Evolutionary conservation across 2,888 invertebrate species (phyloP), one percentile per base, ranked within the genome.

Genomic region (Eupithecia subfuscata): DNA sequence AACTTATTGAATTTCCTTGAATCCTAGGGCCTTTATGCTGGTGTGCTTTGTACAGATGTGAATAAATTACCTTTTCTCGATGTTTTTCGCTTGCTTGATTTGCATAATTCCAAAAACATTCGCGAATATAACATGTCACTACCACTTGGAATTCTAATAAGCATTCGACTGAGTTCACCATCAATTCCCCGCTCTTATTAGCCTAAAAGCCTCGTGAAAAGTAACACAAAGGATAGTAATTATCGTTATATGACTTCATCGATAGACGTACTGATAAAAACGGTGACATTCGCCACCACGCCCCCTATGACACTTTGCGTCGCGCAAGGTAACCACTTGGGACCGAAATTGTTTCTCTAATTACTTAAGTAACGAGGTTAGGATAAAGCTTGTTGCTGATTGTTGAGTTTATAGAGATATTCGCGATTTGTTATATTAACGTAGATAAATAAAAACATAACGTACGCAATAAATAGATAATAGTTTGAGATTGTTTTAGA

Each of bases 171-270:
- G 73, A 75, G 68, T 82, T 71, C 52, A 74, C 75, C 71, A 77
- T 77, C 78, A 60, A 77, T 75, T 78, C 81, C 74, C 74, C 69
- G 75, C 80, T 76, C 76, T 76, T 82, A 87, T 89, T 87, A 89
- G 76, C 81, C 82, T 87, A 87, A 89, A 87, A 89, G 88, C 85
- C 70, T 74, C 80, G 75, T 81, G 80, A 79, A 78, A 74, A 80
- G 78, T 78, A 69, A 75, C 79, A 71, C 80, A 81, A 82, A 81
- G 73, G 79, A 80, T 75, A 75, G 81, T 84, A 87, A 89, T 87
- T 88, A 85, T 82, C 80, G 78, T 82, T 84, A 85, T 84, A 85
- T 84, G 86, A 80, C 83, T 82, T 82, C 81, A 82, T 84, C 83
- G 84, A 86, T 85, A 77, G 82, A 65, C 75, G 78, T 30, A 76